Evolutionary conservation across 1,140 invertebrate species (phyloP), one percentile per base, ranked within the genome.

Genomic region (Drosophila punjabiensis): DNA sequence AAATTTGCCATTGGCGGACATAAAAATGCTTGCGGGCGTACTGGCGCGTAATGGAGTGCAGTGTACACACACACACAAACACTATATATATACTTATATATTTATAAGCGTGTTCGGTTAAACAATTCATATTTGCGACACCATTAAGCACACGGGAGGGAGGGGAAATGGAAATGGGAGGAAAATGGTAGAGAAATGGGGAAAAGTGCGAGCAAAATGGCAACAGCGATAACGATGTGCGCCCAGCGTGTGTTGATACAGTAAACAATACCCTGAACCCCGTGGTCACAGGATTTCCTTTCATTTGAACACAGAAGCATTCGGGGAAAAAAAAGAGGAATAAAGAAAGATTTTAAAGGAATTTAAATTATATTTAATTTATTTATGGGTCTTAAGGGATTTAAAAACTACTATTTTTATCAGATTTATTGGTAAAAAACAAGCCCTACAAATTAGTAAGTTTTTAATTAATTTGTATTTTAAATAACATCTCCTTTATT

Each of bases 81-180:
- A 24, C 53, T 45, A 43, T 35, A 39, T 41, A 60, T 13, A 30
- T 13, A 30, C 20, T 32, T 62, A 60, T 28, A 32, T 37, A 61
- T 55, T 16, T 67, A 47, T 67, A 35, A 35, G 39, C 18, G 53
- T 73, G 43, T 60, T 71, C 35, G 47, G 43, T 47, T 48, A 56
- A 67, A 75, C 73, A 82, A 89, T 89, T 82, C 76, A 89, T 89
- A 89, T 89, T 89, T 89, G 86, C 82, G 76, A 90, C 75, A 75
- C 86, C 86, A 90, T 89, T 89, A 86, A 82, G 53, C 82, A 79
- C 64, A 50, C 24, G 43, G 45, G 28, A 16, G 43, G 45, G 28
- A 16, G 24, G 50, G 32, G 45, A 20, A 56, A n/a, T 13, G 14
- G 24, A 20, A 56, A n/a, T 47, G 41, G 10, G n/a, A 50, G 13